A percentile compares a stretch with the other conserved stretches of the same genome.
Conservation (phyloP, 2,888 invertebrate species). For the Rhingia rostrata region DNA sequence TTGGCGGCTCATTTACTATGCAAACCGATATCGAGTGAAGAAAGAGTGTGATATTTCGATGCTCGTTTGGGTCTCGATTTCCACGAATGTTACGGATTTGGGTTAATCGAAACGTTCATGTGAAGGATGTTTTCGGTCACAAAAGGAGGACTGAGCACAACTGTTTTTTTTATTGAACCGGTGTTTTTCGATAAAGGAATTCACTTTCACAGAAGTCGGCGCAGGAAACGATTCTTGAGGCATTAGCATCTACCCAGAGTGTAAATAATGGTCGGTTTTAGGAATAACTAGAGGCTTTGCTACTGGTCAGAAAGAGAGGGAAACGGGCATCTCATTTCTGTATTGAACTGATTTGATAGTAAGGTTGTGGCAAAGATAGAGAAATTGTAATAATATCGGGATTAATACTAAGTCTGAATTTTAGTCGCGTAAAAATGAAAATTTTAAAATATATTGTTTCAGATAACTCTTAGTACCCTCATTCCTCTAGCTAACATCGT, state of each 20-base stretch:
- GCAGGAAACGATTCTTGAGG: not conserved
- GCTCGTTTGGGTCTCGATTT: slow-evolving; percentile 51
- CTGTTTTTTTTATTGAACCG: slow-evolving; percentile 1
- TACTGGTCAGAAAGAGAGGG: not conserved
- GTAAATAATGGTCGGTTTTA: slow-evolving; percentile 7
- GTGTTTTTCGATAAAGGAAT: not conserved
- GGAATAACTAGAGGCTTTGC: not conserved
- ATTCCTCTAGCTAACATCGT: too few relatives aligned
- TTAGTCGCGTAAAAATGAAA: too few relatives aligned
- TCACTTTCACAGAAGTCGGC: slow-evolving; percentile 21
- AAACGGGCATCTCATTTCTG: too few relatives aligned
- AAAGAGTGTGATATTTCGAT: slow-evolving; percentile 59
- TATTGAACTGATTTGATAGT: too few relatives aligned
- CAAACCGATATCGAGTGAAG: slow-evolving; percentile 23
- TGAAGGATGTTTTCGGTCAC: slow-evolving; percentile 29
- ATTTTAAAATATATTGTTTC: too few relatives aligned
- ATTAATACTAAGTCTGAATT: too few relatives aligned
- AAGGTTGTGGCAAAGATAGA: too few relatives aligned
- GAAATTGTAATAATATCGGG: too few relatives aligned
- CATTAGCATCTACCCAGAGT: not conserved
- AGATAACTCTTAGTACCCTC: too few relatives aligned
- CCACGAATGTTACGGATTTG: slow-evolving; percentile 43
- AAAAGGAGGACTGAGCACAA: slow-evolving; percentile 44
- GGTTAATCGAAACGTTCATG: slow-evolving; percentile 19
- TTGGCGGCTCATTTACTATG: slow-evolving; percentile 43